Evolutionary conservation across 2,113 vertebrate genomes (phyloP).

Genomic region (Zapus hudsonius): DNA sequence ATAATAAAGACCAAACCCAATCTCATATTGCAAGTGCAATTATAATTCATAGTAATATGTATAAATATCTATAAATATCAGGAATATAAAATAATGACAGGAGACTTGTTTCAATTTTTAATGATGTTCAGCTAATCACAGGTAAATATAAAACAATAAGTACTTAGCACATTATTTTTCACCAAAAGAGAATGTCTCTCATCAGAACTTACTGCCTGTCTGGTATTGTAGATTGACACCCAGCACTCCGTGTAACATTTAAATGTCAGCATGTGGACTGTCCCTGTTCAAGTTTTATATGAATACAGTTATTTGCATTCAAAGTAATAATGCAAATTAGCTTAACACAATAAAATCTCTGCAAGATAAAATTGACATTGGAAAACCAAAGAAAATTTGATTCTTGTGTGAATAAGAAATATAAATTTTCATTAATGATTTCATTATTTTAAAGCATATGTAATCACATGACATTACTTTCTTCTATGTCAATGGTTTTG

Average conservation of each 20-base stretch:
- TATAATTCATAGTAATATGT: background rate
- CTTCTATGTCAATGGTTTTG: too few species aligned
- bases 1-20: background rate
- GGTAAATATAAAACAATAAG: background rate
- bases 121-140: background rate
- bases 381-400: background rate
- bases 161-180: background rate
- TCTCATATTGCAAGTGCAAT: background rate
- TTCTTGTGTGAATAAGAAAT: background rate
- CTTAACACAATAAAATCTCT: background rate
- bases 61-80: background rate
- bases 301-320: background rate
- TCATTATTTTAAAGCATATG: background rate
- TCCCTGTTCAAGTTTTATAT: background rate
- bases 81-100: background rate
- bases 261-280: background rate
- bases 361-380: background rate
- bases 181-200: background rate
- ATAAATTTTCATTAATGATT: background rate
- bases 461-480: background rate
- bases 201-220: background rate
- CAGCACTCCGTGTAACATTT: background rate
- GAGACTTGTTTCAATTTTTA: background rate
- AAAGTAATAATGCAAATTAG: background rate
- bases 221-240: background rate